phyloP scores from a whole-genome alignment of 2,797 vertebrate species.

The Valencia hispanica region DNA sequence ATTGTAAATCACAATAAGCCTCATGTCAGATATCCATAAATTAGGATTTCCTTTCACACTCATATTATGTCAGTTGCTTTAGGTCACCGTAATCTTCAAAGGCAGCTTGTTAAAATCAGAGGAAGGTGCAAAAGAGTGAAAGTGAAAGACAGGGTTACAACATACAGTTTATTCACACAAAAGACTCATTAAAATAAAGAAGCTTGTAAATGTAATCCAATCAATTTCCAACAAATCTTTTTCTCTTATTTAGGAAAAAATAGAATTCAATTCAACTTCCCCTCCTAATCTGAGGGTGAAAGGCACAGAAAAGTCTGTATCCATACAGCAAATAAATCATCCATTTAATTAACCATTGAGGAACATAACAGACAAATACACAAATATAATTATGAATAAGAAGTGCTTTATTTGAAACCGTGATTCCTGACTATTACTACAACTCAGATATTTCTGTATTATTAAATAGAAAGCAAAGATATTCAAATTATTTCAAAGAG shows the following conservation, averaged over 20 bases:
- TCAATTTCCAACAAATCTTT: constrained; percentile 21
- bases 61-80: constrained; percentile 4
- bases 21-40: constrained; percentile 24
- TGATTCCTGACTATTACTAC: background rate
- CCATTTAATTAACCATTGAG: constrained; percentile 38
- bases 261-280: constrained; percentile 36
- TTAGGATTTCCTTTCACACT: constrained; percentile 19
- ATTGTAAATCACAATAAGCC: constrained; percentile 20
- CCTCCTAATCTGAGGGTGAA: constrained; percentile 18
- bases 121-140: constrained; percentile 18
- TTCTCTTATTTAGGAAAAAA: constrained; percentile 34
- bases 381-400: background rate
- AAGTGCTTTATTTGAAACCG: background rate
- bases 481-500: too few species aligned
- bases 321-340: constrained; percentile 8
- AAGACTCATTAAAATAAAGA: constrained; percentile 48
- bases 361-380: background rate
- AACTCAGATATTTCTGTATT: background rate
- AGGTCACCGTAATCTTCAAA: constrained; percentile 16
- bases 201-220: constrained; percentile 21
- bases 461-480: too few species aligned
- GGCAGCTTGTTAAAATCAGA: constrained; percentile 11
- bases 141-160: constrained; percentile 17
- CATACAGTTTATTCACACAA: constrained; percentile 18
- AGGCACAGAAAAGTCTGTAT: constrained; percentile 1